Conservation (phyloP, 2,113 vertebrate species). For the Delphinapterus leucas region DNA sequence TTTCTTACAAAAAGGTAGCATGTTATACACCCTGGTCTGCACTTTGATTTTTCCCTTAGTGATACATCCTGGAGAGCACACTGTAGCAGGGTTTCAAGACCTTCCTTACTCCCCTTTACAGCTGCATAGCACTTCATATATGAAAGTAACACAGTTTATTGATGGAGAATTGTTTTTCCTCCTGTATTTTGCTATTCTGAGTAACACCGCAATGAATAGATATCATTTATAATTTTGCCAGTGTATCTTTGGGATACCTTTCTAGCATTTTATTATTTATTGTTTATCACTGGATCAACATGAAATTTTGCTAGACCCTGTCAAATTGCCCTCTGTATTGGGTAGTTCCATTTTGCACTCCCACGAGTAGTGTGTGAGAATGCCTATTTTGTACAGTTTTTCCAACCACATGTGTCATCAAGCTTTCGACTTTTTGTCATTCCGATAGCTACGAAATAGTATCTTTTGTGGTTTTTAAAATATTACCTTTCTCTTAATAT, state of each 20-base stretch:
- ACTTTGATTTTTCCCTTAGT: neutral
- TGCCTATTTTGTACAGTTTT: neutral
- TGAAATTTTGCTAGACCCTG: neutral
- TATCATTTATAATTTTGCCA: no score
- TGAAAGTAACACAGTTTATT: no score
- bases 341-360: neutral
- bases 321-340: neutral
- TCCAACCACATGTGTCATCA: neutral
- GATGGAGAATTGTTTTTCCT: neutral
- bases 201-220: neutral
- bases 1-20: neutral
- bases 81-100: rapidly evolving
- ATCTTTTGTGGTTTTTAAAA: neutral
- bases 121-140: rapidly evolving
- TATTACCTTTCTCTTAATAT: neutral
- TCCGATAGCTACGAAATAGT: neutral
- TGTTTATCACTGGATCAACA: no score
- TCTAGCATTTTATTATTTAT: neutral
- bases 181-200: rapidly evolving
- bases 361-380: neutral
- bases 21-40: neutral
- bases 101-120: rapidly evolving
- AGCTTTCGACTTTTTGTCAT: neutral
- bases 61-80: rapidly evolving
- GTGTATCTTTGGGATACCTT: neutral